Base-by-base conservation (phyloP, 1,140 invertebrate species). In the Drosophila sechellia region DNA sequence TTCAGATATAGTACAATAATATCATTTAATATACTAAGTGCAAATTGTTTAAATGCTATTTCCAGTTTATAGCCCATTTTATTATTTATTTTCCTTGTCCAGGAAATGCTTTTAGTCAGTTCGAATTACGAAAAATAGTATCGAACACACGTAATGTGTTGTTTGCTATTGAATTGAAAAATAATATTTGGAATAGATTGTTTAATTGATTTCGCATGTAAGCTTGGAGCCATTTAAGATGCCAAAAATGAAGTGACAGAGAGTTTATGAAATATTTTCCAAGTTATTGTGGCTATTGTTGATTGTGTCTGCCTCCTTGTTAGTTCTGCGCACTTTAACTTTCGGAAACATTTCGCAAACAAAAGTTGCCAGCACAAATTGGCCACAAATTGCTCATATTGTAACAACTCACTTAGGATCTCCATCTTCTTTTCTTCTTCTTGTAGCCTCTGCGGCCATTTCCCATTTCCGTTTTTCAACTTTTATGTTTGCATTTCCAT, bases 401-500 rank as follows among this genome's bases (percentile, higher is more conserved):
- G 61, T 81, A 81, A 63, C 65, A 77, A 77, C 45, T 81, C 46
- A 76, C 60, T 61, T 76, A 63, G 71, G 25, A 25, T 20, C 42
- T 37, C 15, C 49, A 12, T 52, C 42, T 56, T 42, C 37, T 15
- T 27, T 22, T 52, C 50, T 56, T 59, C 37, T 22, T 27, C 34
- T 13, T 48, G 64, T 13, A 48, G 64, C 35, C 43, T 20, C 40
- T 63, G 35, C 45, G 49, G 48, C 74, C 75, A 74, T 83, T 83
- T 75, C 63, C 50, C 69, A 52, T 87, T 86, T 85, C 81, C 81
- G 63, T 48, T 49, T 59, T 59, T 70, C 56, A 79, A 75, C 78
- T 87, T 87, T 85, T 87, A 85, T 85, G 74, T 78, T 79, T 81
- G 74, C 74, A 66, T 81, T 87, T 66, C 5, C 39, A 48, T 37